Evolutionary conservation across 1,140 invertebrate genomes (phyloP).

Genomic region (Meteorus sp.): DNA sequence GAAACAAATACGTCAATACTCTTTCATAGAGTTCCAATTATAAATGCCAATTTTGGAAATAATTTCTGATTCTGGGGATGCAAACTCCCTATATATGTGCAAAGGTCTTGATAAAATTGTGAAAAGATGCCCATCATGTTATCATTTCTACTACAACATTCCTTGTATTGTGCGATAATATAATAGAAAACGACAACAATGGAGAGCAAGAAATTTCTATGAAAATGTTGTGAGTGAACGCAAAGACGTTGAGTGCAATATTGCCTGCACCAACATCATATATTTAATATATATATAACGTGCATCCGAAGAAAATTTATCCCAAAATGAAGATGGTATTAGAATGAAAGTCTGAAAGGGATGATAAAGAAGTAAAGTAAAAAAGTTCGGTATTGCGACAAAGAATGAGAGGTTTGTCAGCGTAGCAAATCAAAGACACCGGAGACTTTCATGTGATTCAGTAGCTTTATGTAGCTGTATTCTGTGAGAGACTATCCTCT

Average conservation of each 20-base stretch:
- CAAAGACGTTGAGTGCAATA: conserved; percentile 16
- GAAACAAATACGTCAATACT: no score
- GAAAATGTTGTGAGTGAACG: conserved; percentile 14
- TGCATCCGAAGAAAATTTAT: neutral
- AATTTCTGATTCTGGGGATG: no score
- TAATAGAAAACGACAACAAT: conserved; percentile 19
- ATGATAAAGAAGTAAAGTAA: neutral
- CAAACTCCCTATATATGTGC: no score
- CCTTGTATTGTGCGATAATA: conserved; percentile 5
- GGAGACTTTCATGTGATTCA: neutral
- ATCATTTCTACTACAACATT: neutral
- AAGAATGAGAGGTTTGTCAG: conserved; percentile 1
- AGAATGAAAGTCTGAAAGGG: neutral
- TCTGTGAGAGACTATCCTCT: neutral
- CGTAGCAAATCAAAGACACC: conserved; percentile 7
- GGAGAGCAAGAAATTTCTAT: conserved; percentile 16
- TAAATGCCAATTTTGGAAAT: no score
- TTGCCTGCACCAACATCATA: neutral
- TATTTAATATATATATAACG: neutral
- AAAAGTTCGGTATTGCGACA: neutral
- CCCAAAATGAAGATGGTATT: neutral
- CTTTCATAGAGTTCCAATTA: no score
- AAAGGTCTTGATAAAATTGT: neutral
- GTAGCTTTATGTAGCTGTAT: neutral
- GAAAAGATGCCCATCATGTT: neutral